Conservation (phyloP, 2,888 invertebrate species). For the Caenorhabditis sp. region DNA sequence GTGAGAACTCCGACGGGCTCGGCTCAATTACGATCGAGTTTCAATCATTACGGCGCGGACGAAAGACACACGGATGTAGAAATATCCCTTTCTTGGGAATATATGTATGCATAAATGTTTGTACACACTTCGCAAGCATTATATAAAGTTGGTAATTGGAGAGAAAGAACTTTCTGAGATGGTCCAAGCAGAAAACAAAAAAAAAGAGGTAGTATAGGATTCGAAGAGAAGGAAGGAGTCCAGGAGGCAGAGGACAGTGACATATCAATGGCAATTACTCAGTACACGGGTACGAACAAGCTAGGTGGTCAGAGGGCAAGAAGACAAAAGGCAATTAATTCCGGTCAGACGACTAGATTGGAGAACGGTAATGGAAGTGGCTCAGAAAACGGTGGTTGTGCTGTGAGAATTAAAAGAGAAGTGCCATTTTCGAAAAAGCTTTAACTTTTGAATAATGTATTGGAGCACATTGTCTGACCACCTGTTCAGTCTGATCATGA, state of each 20-base stretch:
- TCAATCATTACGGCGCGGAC: constrained; percentile 34
- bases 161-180: constrained; percentile 1
- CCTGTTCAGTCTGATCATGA: no score
- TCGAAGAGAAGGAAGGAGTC: neutral
- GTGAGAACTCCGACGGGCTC: constrained; percentile 51
- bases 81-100: constrained; percentile 33
- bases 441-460: no score
- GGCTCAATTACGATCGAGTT: constrained; percentile 61
- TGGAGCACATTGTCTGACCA: no score
- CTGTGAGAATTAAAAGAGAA: neutral
- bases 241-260: constrained; percentile 21
- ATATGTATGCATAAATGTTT: constrained; percentile 44
- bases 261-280: constrained; percentile 61
- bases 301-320: constrained; percentile 44
- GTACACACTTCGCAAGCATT: constrained; percentile 45
- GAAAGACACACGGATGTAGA: constrained; percentile 37
- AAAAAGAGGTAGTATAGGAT: neutral
- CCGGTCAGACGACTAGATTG: constrained; percentile 33
- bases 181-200: neutral
- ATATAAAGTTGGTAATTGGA: constrained; percentile 40
- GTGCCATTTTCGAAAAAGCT: no score
- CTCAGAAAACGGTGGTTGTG: neutral
- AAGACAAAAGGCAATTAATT: constrained; percentile 60
- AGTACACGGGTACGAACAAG: constrained; percentile 25
- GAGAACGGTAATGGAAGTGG: constrained; percentile 3